Evolutionary conservation across 2,113 vertebrate genomes (phyloP), one percentile per base, ranked within the genome.

Genomic region (Oryzias javanicus): DNA sequence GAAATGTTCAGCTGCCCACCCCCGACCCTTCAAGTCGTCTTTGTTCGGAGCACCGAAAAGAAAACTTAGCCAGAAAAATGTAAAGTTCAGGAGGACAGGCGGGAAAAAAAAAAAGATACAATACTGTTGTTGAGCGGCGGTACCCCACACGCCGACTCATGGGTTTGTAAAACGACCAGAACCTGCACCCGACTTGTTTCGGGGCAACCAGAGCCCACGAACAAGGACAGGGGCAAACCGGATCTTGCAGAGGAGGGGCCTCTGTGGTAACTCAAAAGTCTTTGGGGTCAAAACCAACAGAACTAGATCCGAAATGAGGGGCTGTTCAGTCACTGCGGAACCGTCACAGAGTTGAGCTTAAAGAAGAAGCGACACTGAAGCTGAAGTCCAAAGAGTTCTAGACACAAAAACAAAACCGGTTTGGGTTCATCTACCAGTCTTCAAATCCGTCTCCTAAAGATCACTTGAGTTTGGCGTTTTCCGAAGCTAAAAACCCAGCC

Each of bases 111-210:
- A n/a, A 22, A 22, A 22, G 25, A 58, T 25, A 41, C 16, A 58
- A 70, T 44, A 72, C 59, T 60, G 12, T 49, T 22, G 49, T 64
- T 4, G 55, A 41, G 61, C 69, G 49, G 4, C 16, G 16, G 1
- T 35, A 6, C 25, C 25, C 4, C 25, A 6, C 25, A 27, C 25
- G 0, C 25, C 6, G 25, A 12, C 35, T 12, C 35, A 35, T 35
- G 35, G 35, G 35, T 35, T 35, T 18, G n/a, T 15, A 19, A 8
- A 47, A 47, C n/a, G 17, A 46, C 44, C 44, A 8, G 15, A 46
- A 46, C 46, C 8, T 8, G 29, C 8, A 3, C 35, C 35, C 12
- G 35, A 13, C 35, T 35, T 3, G 10, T 12, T 10, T 12, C 2
- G 1, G 10, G 2, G 8, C 35, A 35, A 12, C 35, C 10, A 35